phyloP scores from a whole-genome alignment of 1,140 invertebrate genomes.

The Eupeodes corollae region DNA sequence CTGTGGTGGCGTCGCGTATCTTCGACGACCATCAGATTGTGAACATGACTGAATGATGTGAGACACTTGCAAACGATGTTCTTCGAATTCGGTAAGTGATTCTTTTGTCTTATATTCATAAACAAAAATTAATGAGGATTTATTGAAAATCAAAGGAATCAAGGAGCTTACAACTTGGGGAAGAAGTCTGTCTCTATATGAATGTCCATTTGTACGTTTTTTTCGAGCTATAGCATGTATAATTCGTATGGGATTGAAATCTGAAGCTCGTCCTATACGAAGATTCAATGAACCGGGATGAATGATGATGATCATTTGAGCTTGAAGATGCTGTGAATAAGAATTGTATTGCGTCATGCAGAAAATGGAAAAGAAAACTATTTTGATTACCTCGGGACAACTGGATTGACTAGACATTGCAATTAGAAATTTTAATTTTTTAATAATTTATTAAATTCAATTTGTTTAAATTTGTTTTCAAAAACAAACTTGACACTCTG shows the following conservation, averaged over 20 bases:
- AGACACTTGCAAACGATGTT: conserved; percentile 67
- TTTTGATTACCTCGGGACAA: too few relatives aligned
- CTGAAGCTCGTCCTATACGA: conserved; percentile 78
- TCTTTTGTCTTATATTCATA: conserved; percentile 9
- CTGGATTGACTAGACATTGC: too few relatives aligned
- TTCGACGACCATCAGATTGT: conserved; percentile 64
- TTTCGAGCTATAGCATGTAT: conserved; percentile 78
- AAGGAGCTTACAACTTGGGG: conserved; percentile 2
- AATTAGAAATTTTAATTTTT: too few relatives aligned
- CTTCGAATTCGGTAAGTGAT: conserved; percentile 60
- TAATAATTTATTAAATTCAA: too few relatives aligned
- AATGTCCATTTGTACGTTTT: conserved; percentile 42
- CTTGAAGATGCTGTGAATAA: conserved; percentile 12
- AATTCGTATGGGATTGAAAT: conserved; percentile 71
- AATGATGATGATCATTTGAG: conserved; percentile 79
- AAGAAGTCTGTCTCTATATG: conserved; percentile 53
- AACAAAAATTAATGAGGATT: conserved; percentile 1
- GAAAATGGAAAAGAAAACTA: neutral
- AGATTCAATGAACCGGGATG: conserved; percentile 87
- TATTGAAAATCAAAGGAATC: neutral
- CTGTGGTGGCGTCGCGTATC: conserved; percentile 75
- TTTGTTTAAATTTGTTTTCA: too few relatives aligned
- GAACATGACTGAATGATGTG: conserved; percentile 74
- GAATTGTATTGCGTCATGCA: neutral
- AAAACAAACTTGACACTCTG: too few relatives aligned